These are phyloP conservation scores for Lasiommata megera DNA, from an alignment of 2,888 invertebrate species.

Conservation along the genomic window DNA sequence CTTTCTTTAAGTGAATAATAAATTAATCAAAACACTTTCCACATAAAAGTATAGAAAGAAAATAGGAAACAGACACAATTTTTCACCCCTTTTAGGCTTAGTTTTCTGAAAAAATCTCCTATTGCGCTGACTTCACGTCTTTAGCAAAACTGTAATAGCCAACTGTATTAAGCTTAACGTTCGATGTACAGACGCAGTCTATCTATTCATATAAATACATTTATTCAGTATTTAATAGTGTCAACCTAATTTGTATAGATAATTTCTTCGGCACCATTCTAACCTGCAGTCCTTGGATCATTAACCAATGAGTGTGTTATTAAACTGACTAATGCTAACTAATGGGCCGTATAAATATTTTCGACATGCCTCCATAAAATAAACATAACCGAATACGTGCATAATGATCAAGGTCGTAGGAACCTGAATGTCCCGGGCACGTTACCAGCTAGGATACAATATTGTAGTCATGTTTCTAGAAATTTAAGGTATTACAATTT, in stretches of 20 bases:
- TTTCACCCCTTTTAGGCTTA: no score
- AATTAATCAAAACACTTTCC: no score
- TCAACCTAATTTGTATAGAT: not conserved
- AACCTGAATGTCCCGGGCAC: conserved; percentile 23
- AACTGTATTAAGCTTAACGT: no score
- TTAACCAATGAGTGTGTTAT: conserved; percentile 11
- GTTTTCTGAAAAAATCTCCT: no score
- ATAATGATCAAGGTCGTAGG: conserved; percentile 26
- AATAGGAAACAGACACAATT: no score
- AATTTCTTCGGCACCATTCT: not conserved
- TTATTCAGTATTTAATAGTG: no score
- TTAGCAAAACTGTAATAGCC: no score
- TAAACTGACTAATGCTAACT: conserved; percentile 13
- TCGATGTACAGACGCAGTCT: no score
- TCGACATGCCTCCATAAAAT: conserved; percentile 26
- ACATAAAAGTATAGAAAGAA: no score
- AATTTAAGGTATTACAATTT: not conserved
- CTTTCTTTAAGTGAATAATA: no score
- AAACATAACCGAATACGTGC: conserved; percentile 25
- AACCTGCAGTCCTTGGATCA: conserved; percentile 1
- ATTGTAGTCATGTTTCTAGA: conserved; percentile 2
- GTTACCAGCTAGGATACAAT: conserved; percentile 2
- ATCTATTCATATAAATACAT: no score
- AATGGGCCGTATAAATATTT: conserved; percentile 21
- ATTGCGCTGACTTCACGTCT: no score